These are phyloP conservation scores for Aleiodes leptofemur DNA, from an alignment of 2,888 invertebrate species.

Conservation along the genomic window DNA sequence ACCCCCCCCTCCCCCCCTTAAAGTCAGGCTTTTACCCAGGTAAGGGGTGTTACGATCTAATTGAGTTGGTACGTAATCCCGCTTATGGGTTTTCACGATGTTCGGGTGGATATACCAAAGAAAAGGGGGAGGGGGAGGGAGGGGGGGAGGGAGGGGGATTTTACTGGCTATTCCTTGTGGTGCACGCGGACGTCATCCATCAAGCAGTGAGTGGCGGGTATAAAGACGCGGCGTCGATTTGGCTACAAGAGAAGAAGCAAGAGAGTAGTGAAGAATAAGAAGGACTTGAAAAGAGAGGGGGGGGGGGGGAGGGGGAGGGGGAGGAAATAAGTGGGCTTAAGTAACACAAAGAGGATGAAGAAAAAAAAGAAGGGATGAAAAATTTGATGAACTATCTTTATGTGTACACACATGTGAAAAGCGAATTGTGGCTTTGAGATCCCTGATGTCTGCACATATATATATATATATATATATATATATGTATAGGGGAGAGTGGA, in stretches of 20 bases:
- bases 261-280: neutral
- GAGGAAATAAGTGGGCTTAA: neutral
- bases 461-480: too few relatives aligned
- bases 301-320: neutral
- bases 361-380: neutral
- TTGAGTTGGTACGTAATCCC: slow-evolving; percentile 38
- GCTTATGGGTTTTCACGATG: slow-evolving; percentile 37
- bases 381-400: slow-evolving; percentile 1
- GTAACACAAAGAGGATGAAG: neutral
- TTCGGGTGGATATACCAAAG: slow-evolving; percentile 12
- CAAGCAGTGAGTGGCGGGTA: slow-evolving; percentile 24
- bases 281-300: too few relatives aligned
- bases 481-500: too few relatives aligned
- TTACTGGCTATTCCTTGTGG: slow-evolving; percentile 1
- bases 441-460: neutral
- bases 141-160: neutral
- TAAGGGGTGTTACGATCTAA: slow-evolving; percentile 40
- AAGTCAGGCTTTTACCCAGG: neutral
- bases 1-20: neutral
- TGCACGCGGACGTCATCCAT: slow-evolving; percentile 33
- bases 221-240: slow-evolving; percentile 27
- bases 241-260: slow-evolving; percentile 16
- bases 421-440: neutral
- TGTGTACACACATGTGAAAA: neutral
- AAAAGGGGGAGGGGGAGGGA: too few relatives aligned